Conservation (phyloP, 1,140 invertebrate species). For the Drosophila rhopaloa region DNA sequence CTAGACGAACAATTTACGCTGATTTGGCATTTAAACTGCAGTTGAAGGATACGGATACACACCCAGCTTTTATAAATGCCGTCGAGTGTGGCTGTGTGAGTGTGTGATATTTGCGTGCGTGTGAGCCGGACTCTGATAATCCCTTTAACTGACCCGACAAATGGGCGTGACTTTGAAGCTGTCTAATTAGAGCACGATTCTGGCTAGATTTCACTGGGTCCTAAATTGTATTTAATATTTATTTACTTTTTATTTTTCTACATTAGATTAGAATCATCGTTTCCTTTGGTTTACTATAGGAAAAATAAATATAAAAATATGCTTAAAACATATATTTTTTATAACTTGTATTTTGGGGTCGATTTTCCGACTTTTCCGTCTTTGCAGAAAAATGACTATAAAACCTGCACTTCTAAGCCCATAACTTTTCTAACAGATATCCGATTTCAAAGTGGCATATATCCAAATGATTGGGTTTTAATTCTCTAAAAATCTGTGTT, state of each 20-base stretch:
- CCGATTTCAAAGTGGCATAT: too few species aligned
- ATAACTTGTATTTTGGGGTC: too few species aligned
- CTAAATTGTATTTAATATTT: not conserved
- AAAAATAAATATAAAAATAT: too few species aligned
- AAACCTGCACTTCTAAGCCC: too few species aligned
- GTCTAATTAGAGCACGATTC: constrained; percentile 4
- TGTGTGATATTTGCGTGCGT: constrained; percentile 14
- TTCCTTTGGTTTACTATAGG: too few species aligned
- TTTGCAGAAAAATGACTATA: too few species aligned
- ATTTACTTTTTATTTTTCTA: not conserved
- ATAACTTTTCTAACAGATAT: not conserved
- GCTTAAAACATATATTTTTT: too few species aligned
- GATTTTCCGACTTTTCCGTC: too few species aligned
- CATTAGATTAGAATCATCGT: not conserved
- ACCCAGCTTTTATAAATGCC: constrained; percentile 9
- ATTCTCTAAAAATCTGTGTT: too few species aligned
- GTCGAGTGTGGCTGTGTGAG: constrained; percentile 1
- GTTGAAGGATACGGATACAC: constrained; percentile 74
- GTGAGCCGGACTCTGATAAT: constrained; percentile 19
- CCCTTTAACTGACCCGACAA: constrained; percentile 23
- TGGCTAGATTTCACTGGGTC: not conserved
- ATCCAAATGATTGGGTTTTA: too few species aligned
- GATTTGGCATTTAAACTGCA: constrained; percentile 71
- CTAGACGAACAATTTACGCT: constrained; percentile 47
- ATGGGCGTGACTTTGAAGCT: constrained; percentile 10